Base-by-base conservation (phyloP, 2,888 invertebrate genomes). In the Eilema caniola region DNA sequence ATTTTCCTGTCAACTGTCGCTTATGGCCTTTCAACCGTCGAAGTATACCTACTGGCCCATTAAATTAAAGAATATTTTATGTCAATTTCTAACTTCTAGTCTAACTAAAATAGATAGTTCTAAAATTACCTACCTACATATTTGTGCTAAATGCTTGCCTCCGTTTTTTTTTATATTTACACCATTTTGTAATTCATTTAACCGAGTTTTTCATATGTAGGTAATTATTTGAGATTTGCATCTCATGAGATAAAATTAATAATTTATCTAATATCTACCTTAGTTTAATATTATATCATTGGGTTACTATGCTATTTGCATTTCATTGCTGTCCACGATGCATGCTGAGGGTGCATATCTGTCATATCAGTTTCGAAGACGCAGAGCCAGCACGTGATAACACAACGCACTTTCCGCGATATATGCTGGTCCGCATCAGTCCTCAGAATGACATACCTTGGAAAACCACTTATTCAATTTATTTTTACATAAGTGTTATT, bases 121-220 rank as follows among this genome's bases (percentile, higher is more conserved):
- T 25, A 47, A 65, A 53, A 69, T 24, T 61, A 24, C 53, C 20
- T 25, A 41, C 41, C 41, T 41, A 16, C 41, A 16, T 65, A 23
- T 25, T 28, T 53, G 28, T 31, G 11, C 24, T 37, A 31, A 53
- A 37, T 53, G n/a, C 53, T 62, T 59, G 23, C 59, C 28, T 64
- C 69, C 56, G 33, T 28, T 31, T 24, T 37, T 24, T 37, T 7
- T 70, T 47, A 31, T 76, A 79, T 79, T 67, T 82, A 79, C 82
- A n/a, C n/a, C n/a, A 76, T 67, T 66, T 25, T 66, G 62, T 23
- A 61, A 65, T 8, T 62, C 60, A 25, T 61, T 66, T 0, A 4
- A 41, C 41, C 14, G 16, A 16, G 3, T 41, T 41, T 16, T 41
- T 41, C 0, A 41, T 33, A 4, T 3, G 14, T 41, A 16, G 20